phyloP scores from a whole-genome alignment of 2,113 vertebrate genomes.

The Halcyon senegalensis region DNA sequence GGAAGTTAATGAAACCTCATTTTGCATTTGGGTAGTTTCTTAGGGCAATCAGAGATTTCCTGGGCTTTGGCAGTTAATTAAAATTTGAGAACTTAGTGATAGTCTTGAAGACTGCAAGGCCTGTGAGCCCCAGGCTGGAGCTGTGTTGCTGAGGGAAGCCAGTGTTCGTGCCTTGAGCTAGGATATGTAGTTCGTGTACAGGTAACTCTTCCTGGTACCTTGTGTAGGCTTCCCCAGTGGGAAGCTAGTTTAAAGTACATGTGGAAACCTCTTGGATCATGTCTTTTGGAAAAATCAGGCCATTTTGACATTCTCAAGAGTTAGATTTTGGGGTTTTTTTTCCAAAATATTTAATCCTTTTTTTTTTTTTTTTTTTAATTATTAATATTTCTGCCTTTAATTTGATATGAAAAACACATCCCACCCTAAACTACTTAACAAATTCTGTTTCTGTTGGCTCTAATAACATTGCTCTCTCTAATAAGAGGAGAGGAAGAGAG shows the following conservation, averaged over 20 bases:
- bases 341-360: background rate
- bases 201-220: background rate
- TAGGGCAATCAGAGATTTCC: background rate
- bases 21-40: background rate
- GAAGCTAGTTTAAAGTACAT: background rate
- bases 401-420: background rate
- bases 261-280: background rate
- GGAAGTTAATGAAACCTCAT: background rate
- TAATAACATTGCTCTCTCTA: background rate
- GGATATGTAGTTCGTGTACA: background rate
- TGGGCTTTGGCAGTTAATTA: background rate
- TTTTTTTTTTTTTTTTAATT: background rate
- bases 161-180: background rate
- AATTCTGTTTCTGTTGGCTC: background rate
- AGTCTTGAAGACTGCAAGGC: background rate
- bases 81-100: background rate
- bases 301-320: background rate
- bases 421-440: background rate
- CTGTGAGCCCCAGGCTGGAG: background rate
- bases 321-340: background rate
- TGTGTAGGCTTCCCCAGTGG: background rate
- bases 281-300: background rate
- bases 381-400: background rate
- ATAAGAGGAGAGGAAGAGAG: background rate
- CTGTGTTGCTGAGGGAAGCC: background rate